These are phyloP conservation scores for Cyclina sinensis DNA, from an alignment of 1,140 invertebrate species.

Conservation along the genomic window DNA sequence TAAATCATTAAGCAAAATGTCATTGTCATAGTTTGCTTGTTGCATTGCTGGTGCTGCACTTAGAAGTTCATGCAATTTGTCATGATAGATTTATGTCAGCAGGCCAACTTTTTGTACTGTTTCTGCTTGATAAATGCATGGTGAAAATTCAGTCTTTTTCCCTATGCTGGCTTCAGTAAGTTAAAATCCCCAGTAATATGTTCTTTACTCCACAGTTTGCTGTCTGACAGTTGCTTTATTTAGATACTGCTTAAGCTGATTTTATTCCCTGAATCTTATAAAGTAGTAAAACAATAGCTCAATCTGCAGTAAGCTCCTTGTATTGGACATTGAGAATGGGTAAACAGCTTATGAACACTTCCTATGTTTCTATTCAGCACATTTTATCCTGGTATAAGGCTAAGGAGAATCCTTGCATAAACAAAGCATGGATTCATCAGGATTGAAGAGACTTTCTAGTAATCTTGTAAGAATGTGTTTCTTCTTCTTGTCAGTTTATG, in stretches of 20 bases:
- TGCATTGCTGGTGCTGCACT: no score
- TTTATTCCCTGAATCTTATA: constrained; percentile 19
- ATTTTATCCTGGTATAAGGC: constrained; percentile 27
- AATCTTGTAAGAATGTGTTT: no score
- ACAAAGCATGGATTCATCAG: constrained; percentile 37
- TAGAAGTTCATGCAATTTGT: no score
- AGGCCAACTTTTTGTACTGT: no score
- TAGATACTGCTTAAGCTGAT: neutral
- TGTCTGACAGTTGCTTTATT: constrained; percentile 20
- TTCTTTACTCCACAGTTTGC: neutral
- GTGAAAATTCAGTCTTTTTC: no score
- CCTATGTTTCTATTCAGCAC: constrained; percentile 7
- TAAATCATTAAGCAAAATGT: no score
- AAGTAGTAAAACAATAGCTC: constrained; percentile 37
- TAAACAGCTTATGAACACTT: constrained; percentile 28
- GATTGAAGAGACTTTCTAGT: neutral
- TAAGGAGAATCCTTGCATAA: neutral
- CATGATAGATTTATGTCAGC: no score
- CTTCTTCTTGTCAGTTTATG: no score
- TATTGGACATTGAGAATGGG: constrained; percentile 26
- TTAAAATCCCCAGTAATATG: neutral
- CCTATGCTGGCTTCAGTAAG: no score
- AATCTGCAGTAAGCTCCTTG: constrained; percentile 7
- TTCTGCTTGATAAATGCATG: no score
- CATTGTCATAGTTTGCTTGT: no score